Conservation (phyloP, 53 echinoderm and acorn worm species). For the Zoroaster sp. region DNA sequence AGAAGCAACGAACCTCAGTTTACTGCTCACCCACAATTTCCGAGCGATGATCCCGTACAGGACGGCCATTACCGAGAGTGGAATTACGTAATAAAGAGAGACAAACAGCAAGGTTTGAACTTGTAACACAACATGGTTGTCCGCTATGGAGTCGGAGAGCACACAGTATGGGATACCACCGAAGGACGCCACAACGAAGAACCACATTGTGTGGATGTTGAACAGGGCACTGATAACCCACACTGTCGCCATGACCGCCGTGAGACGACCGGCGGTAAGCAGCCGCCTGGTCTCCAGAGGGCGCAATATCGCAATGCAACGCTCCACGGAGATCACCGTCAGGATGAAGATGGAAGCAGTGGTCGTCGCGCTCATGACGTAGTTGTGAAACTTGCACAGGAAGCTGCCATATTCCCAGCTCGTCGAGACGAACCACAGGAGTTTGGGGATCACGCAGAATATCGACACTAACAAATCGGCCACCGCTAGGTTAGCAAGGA, state of each 20-base stretch:
- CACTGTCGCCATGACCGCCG: constrained; percentile 53
- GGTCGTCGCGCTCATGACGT: constrained; percentile 74
- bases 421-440: constrained; percentile 64
- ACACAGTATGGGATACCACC: constrained; percentile 39
- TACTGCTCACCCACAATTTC: constrained; percentile 72
- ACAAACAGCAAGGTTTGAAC: constrained; percentile 58
- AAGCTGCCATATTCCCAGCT: constrained; percentile 70
- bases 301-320: constrained; percentile 85
- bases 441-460: constrained; percentile 83
- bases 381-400: constrained; percentile 79
- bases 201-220: constrained; percentile 63
- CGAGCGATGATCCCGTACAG: constrained; percentile 75
- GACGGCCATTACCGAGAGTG: constrained; percentile 73
- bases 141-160: background rate
- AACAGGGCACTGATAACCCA: constrained; percentile 71
- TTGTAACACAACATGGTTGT: background rate
- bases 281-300: constrained; percentile 80
- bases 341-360: constrained; percentile 82
- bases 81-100: constrained; percentile 70
- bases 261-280: constrained; percentile 70
- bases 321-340: constrained; percentile 86
- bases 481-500: constrained; percentile 88
- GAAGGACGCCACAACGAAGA: background rate
- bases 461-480: constrained; percentile 82
- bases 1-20: constrained; percentile 38